Evolutionary conservation across 2,797 vertebrate species (phyloP), one percentile per base, ranked within the genome.

Genomic region (Fundulus diaphanus): DNA sequence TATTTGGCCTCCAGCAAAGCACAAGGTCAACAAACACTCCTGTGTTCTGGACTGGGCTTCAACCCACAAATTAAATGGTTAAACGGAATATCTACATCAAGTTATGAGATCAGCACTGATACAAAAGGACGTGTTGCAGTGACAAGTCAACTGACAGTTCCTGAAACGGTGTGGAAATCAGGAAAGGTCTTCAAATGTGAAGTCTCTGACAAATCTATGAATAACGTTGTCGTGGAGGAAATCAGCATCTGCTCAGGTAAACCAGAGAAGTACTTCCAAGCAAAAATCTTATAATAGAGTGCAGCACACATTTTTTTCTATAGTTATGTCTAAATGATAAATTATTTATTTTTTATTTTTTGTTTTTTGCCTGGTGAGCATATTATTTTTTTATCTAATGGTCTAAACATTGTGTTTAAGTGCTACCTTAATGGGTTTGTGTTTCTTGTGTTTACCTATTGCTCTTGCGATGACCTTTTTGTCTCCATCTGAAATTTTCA

Each of bases 191-290:
- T 91, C 59, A 84, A 54, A 18, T 95, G 93, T 86, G 1, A 87
- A 44, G 82, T 93, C 20, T 79, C n/a, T 13, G 92, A 94, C 57
- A 52, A 7, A 3, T 27, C 68, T 69, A 7, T 40, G 56, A 7
- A 31, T 0, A 78, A 35, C 74, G 2, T 0, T 0, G 8, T 51
- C 31, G 7, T 0, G 0, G 80, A 88, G 72, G 18, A 1, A 9
- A 70, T 84, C 83, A 93, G 57, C 70, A 0, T 91, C 48, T 93
- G 94, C 57, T 76, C 87, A 90, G 92, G 94, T 95, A 88, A 84
- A 68, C n/a, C n/a, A n/a, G n/a, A n/a, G n/a, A n/a, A n/a, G n/a
- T n/a, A n/a, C n/a, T n/a, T n/a, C n/a, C n/a, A n/a, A n/a, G n/a
- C n/a, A n/a, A n/a, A n/a, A n/a, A n/a, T n/a, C n/a, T n/a, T n/a